These are phyloP conservation scores for Spinus olivaceus DNA, from an alignment of 2,797 vertebrate genomes.

Conservation along the genomic window DNA sequence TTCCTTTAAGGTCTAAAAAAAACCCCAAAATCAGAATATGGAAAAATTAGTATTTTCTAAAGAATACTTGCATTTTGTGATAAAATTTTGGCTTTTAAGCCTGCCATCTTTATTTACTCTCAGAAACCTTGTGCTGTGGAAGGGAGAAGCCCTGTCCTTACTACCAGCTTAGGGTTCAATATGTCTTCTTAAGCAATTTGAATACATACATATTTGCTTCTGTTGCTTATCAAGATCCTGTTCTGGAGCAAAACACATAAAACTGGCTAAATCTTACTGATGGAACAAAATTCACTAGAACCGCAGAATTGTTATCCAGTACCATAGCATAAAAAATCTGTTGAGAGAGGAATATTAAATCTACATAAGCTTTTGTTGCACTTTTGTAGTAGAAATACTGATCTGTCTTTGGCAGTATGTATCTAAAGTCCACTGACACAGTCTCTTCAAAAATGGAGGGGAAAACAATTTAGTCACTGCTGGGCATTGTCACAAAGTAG, in stretches of 20 bases:
- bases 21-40: fast-evolving
- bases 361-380: background rate
- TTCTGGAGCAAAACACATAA: background rate
- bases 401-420: background rate
- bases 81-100: background rate
- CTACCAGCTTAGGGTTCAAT: background rate
- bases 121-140: background rate
- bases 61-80: background rate
- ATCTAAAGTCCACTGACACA: background rate
- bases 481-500: background rate
- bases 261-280: background rate
- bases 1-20: background rate
- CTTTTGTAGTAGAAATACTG: background rate
- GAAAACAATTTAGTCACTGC: background rate
- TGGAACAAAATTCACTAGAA: background rate
- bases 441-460: background rate
- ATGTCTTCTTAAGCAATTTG: background rate
- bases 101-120: background rate
- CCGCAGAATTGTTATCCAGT: background rate
- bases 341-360: background rate
- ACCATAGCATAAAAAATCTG: background rate
- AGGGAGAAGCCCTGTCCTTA: background rate
- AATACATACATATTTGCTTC: background rate
- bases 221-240: background rate
- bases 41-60: background rate